Conservation (phyloP, 2,797 vertebrate genomes). For the Microctenopoma lineatum region DNA sequence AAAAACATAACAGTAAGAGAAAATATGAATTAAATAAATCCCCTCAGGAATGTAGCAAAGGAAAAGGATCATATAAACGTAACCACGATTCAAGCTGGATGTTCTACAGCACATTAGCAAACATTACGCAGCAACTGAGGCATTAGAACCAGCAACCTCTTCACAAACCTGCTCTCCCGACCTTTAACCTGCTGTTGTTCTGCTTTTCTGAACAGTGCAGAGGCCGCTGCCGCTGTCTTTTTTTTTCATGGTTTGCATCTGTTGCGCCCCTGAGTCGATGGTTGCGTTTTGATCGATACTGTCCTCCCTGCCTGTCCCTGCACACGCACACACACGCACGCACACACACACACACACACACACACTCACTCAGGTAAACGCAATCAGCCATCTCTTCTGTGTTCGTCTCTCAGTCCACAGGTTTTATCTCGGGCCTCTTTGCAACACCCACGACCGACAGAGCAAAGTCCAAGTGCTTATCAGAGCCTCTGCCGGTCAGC, state of each 20-base stretch:
- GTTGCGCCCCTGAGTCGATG: conserved; percentile 32
- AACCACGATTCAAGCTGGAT: background rate
- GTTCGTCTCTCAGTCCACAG: conserved; percentile 61
- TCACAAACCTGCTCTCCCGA: conserved; percentile 6
- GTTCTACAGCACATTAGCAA: too few relatives aligned
- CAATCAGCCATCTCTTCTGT: conserved; percentile 77
- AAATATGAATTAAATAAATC: background rate
- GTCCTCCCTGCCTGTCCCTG: conserved; percentile 44
- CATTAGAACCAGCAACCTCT: conserved; percentile 28
- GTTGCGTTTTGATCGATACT: conserved; percentile 56
- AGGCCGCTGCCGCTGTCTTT: background rate
- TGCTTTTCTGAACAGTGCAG: background rate
- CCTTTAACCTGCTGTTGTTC: conserved; percentile 36
- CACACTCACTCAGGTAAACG: conserved; percentile 63
- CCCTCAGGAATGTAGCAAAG: background rate
- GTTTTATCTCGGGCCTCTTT: conserved; percentile 82
- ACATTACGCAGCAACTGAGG: background rate
- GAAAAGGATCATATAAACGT: background rate
- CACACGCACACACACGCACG: conserved; percentile 11
- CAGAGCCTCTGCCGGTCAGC: conserved; percentile 46
- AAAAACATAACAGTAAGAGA: background rate
- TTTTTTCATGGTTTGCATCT: conserved; percentile 3
- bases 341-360: conserved; percentile 33
- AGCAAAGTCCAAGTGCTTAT: conserved; percentile 86
- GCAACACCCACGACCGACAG: conserved; percentile 79